phyloP scores from a whole-genome alignment of 2,797 vertebrate species.

The Denticeps clupeoides region DNA sequence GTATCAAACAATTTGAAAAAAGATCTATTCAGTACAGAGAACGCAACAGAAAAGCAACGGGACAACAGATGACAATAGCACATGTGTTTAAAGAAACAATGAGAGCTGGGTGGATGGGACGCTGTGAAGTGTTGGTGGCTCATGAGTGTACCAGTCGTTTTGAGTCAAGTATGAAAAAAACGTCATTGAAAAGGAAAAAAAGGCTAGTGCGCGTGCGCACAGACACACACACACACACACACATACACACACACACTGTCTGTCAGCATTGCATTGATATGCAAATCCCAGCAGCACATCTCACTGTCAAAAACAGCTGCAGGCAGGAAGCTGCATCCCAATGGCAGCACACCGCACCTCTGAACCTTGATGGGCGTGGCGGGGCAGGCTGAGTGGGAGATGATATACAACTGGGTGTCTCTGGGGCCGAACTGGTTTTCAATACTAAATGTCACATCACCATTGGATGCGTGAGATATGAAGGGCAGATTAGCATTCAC shows the following conservation, averaged over 20 bases:
- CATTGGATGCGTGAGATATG: neutral
- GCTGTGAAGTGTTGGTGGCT: no score
- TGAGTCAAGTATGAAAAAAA: no score
- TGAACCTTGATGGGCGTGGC: neutral
- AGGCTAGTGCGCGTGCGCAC: neutral
- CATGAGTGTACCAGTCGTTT: no score
- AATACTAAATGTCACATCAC: neutral
- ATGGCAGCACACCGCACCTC: neutral
- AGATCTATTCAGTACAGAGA: no score
- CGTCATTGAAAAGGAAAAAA: no score
- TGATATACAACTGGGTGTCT: neutral
- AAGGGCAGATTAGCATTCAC: neutral
- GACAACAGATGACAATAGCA: no score
- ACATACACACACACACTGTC: neutral
- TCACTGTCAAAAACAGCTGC: neutral
- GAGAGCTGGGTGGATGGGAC: no score
- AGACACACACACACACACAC: neutral
- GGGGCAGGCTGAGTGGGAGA: neutral
- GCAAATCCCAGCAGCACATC: constrained; percentile 21
- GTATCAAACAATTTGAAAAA: no score
- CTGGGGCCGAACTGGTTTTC: neutral
- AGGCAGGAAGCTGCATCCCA: neutral
- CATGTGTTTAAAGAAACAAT: no score
- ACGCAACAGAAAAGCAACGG: no score
- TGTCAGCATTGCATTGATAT: constrained; percentile 26